Base-by-base conservation (phyloP, 2,113 vertebrate genomes). In the Morone chrysops region DNA sequence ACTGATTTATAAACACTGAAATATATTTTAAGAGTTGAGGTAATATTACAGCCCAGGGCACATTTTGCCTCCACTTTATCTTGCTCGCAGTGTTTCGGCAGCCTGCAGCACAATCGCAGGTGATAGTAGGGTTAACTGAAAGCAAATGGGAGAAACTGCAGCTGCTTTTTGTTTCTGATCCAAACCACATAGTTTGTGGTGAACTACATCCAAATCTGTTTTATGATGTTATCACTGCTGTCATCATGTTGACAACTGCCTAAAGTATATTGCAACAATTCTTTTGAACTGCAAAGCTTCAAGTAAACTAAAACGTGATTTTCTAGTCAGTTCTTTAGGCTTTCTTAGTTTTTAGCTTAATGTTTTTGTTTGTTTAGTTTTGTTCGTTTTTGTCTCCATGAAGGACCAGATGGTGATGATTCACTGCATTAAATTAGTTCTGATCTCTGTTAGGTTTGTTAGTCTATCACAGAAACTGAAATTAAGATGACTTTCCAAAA, bases 1-100 rank as follows among this genome's bases (percentile, higher is more conserved):
- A 63, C 53, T 81, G 69, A 67, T 84, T 80, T 74, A 67, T 63
- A 74, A 83, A 78, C 68, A 18, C 43, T 59, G 75, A 60, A 47
- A 75, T 22, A 70, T 81, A 67, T 80, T 83, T 81, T 65, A 56
- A 81, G 77, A 60, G 53, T 17, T 47, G 22, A 65, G 78, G 36
- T 78, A 14, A 70, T 73, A 47, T 90, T 76, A 82, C 67, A 86
- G 31, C 50, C 20, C 53, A 3, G 43, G 25, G 61, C 17, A 38
- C 41, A 51, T 17, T 70, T 38, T 7, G 6, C 8, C 10, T 78
- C 0, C 38, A 45, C 14, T n/a, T 5, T 14, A 6, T 57, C 16
- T 22, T 20, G 22, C 51, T 59, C 1, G 7, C 16, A 20, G 67
- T 59, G 65, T 63, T 69, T 4, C 20, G n/a, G 36, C 51, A 20